Conservation (phyloP, 2,888 invertebrate genomes). For the Aradus depressus region DNA sequence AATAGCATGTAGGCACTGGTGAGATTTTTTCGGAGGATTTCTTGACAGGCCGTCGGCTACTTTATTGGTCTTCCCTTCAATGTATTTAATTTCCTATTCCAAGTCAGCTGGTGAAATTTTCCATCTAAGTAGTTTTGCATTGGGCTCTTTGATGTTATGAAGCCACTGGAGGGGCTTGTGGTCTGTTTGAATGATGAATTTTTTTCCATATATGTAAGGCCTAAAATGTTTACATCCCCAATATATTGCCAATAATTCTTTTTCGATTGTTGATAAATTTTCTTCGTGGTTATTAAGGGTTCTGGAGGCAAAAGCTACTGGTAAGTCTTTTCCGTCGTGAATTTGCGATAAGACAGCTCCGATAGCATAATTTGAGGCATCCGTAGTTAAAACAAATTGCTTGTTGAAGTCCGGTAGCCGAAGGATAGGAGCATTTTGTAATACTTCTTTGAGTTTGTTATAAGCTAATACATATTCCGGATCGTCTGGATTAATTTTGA, state of each 20-base stretch:
- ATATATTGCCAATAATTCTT: constrained; percentile 34
- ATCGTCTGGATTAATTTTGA: constrained; percentile 23
- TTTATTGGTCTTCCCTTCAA: no score
- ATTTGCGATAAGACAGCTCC: constrained; percentile 32
- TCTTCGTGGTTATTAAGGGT: constrained; percentile 33
- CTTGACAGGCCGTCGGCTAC: no score
- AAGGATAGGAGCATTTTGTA: constrained; percentile 12
- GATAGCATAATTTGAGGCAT: constrained; percentile 32
- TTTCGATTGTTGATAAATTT: constrained; percentile 32
- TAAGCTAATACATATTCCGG: constrained; percentile 9
- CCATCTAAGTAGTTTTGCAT: no score
- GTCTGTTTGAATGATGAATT: constrained; percentile 29
- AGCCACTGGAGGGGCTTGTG: no score
- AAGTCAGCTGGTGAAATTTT: constrained; percentile 34
- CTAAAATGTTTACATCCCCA: constrained; percentile 32
- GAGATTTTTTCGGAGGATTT: no score
- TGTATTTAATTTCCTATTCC: constrained; percentile 33
- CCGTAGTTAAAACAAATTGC: constrained; percentile 28
- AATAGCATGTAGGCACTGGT: no score
- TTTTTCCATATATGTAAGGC: constrained; percentile 30
- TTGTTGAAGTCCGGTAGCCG: constrained; percentile 28
- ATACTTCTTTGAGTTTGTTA: constrained; percentile 14
- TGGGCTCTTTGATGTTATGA: no score
- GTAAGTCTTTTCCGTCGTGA: constrained; percentile 33
- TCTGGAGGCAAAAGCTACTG: constrained; percentile 33